phyloP scores from a whole-genome alignment of 2,888 invertebrate species.

The Pomacea canaliculata region DNA sequence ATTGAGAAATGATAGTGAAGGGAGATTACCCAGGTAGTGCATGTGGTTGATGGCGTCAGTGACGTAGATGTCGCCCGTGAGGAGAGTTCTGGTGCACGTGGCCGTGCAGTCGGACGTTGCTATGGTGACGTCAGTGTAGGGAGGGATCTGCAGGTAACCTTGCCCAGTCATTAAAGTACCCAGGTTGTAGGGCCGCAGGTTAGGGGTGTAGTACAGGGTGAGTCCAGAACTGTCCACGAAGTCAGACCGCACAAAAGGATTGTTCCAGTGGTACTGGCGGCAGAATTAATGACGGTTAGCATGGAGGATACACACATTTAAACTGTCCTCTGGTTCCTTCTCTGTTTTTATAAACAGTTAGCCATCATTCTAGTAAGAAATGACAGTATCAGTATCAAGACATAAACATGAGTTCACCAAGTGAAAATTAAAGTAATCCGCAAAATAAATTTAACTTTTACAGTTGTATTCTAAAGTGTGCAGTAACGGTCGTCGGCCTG shows the following conservation, averaged over 20 bases:
- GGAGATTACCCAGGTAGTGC: constrained; percentile 47
- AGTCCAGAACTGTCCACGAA: constrained; percentile 50
- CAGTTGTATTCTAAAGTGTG: too few species aligned
- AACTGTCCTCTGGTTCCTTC: too few species aligned
- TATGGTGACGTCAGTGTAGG: constrained; percentile 25
- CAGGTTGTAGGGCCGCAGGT: constrained; percentile 41
- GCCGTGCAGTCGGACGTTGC: constrained; percentile 40
- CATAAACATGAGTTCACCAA: too few species aligned
- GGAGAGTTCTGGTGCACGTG: constrained; percentile 44
- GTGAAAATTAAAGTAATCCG: too few species aligned
- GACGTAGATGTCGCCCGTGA: constrained; percentile 39
- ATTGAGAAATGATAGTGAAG: too few species aligned
- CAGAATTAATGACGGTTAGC: not conserved
- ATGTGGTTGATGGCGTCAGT: constrained; percentile 45
- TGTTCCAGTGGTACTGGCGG: constrained; percentile 54
- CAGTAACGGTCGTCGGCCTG: too few species aligned
- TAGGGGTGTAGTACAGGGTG: constrained; percentile 43
- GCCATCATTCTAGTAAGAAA: too few species aligned
- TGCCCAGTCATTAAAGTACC: constrained; percentile 38
- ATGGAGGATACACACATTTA: too few species aligned
- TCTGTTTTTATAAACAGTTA: too few species aligned
- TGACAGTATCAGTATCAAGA: too few species aligned
- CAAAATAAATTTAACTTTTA: too few species aligned
- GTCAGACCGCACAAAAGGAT: constrained; percentile 35
- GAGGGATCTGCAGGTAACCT: constrained; percentile 43